These are phyloP conservation scores for Anguilla obscura DNA, from an alignment of 2,797 vertebrate species.

Conservation along the genomic window DNA sequence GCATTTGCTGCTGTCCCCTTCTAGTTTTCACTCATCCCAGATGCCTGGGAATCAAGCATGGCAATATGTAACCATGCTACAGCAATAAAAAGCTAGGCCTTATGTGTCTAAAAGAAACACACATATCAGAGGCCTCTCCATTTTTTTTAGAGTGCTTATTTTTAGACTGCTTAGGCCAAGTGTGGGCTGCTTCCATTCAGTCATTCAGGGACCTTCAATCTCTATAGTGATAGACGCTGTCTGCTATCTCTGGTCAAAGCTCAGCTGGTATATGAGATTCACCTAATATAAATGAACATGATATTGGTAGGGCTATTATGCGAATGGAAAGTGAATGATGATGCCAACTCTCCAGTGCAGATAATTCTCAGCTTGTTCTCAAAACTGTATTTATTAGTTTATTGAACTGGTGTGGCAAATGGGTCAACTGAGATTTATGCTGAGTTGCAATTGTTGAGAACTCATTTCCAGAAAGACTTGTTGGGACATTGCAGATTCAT, in stretches of 20 bases:
- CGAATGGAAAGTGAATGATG: neutral
- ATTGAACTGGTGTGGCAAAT: neutral
- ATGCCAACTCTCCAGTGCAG: neutral
- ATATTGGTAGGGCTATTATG: neutral
- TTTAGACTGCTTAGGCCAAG: neutral
- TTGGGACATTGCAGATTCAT: neutral
- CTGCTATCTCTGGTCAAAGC: neutral
- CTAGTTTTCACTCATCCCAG: neutral
- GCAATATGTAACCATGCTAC: neutral
- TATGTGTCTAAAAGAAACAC: neutral
- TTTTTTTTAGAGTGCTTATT: neutral
- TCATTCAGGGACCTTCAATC: neutral
- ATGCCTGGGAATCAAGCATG: neutral
- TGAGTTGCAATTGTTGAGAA: neutral
- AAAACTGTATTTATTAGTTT: neutral
- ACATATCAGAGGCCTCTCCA: neutral
- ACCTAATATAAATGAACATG: slow-evolving; percentile 14
- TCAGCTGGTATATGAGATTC: neutral
- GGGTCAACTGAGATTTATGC: neutral
- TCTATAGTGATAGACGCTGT: neutral
- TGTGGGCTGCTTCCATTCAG: neutral
- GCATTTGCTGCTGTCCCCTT: neutral
- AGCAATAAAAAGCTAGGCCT: neutral
- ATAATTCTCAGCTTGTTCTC: neutral
- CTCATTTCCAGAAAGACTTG: neutral